Evolutionary conservation across 2,113 vertebrate species (phyloP).

Genomic region (Sakesphorus luctuosus): DNA sequence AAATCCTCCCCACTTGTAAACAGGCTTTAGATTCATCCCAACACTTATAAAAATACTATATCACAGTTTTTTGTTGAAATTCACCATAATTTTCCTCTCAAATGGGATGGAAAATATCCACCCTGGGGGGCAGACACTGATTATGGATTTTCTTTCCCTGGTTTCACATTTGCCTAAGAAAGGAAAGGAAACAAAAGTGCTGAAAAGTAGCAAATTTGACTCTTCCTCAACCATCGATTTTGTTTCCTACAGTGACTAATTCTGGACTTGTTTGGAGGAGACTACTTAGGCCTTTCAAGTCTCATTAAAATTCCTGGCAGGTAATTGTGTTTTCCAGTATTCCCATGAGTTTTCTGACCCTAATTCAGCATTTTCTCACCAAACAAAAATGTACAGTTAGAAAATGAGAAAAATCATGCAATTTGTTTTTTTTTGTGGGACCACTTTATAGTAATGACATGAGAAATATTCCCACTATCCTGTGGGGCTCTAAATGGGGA

Average conservation of each 20-base stretch:
- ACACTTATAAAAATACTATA: neutral
- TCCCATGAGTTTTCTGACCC: neutral
- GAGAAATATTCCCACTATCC: neutral
- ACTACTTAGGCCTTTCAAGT: neutral
- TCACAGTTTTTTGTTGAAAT: slow-evolving; percentile 1
- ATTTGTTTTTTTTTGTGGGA: neutral
- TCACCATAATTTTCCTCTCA: slow-evolving; percentile 32
- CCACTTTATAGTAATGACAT: fast-evolving
- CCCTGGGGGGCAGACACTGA: neutral
- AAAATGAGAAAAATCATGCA: neutral
- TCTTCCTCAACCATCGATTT: neutral
- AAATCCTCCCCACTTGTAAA: slow-evolving; percentile 11
- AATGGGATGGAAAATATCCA: slow-evolving; percentile 9
- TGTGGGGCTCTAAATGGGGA: neutral
- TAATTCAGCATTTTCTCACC: neutral
- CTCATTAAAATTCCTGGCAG: neutral
- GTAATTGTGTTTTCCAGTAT: neutral
- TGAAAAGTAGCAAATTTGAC: neutral
- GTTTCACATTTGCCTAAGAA: neutral
- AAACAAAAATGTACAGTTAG: neutral
- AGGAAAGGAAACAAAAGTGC: neutral
- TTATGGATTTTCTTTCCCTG: neutral
- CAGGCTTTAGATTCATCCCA: slow-evolving; percentile 18
- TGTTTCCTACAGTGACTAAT: neutral
- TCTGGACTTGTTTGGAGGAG: neutral